Evolutionary conservation across 2,797 vertebrate genomes (phyloP).

Genomic region (Tragopan temminckii): DNA sequence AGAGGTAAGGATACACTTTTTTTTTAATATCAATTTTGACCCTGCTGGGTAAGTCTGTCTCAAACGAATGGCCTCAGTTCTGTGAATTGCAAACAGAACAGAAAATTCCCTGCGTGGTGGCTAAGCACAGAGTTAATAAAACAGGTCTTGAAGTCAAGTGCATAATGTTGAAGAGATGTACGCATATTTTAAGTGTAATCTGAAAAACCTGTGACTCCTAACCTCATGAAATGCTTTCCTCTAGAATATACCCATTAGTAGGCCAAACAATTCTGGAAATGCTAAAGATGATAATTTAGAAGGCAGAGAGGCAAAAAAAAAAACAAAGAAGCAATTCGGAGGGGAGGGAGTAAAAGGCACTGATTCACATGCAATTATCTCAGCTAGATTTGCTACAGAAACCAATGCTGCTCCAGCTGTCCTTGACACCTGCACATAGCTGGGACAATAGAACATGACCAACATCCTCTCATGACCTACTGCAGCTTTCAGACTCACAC

Average conservation of each 20-base stretch:
- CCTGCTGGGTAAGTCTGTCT: not conserved
- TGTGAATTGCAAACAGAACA: accelerated
- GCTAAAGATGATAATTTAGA: not conserved
- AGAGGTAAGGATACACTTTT: not conserved
- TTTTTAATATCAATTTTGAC: not conserved
- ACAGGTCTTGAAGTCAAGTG: not conserved
- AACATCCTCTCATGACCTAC: slow-evolving; percentile 8
- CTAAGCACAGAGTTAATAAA: not conserved
- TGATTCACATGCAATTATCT: slow-evolving; percentile 63
- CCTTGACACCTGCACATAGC: slow-evolving; percentile 58
- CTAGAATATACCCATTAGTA: not conserved
- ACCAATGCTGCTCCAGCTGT: slow-evolving; percentile 56
- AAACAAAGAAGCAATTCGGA: not conserved
- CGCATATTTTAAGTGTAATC: not conserved
- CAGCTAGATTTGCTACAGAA: slow-evolving; percentile 58
- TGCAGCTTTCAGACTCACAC: slow-evolving; percentile 31
- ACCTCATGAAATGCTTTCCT: not conserved
- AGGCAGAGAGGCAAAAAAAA: slow-evolving; percentile 11
- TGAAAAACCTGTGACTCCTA: not conserved
- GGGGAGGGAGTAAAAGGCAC: slow-evolving; percentile 27
- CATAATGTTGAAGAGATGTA: accelerated
- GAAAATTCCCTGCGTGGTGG: not conserved
- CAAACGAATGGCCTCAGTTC: not conserved
- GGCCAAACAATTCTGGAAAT: not conserved
- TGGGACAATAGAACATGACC: slow-evolving; percentile 55